Base-by-base conservation (phyloP, 2,113 vertebrate species). In the Periophthalmodon schlosseri region DNA sequence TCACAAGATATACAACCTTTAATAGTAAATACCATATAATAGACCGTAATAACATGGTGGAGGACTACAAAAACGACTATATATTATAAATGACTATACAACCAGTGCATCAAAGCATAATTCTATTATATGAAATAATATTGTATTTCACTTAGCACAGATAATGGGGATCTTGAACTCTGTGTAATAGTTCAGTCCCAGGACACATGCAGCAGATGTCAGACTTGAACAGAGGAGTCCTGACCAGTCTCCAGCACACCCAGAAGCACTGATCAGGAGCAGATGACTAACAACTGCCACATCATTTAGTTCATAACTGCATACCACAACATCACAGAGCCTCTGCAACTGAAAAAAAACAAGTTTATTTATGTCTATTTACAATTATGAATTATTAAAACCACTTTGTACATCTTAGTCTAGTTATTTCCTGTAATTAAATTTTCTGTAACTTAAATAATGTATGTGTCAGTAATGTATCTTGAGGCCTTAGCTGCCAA, bases 271-370 rank as follows among this genome's bases (percentile, higher is more conserved):
- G 80, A 87, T 90, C 36, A 52, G 54, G 76, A 76, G 78, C 88
- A 91, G 89, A 88, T 91, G 84, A 81, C 74, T 70, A 83, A 67
- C 78, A 77, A 68, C 77, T 80, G 63, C 73, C 69, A 34, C 46
- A 60, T 80, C 73, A 78, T 83, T 86, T 73, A 84, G 67, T 73
- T 52, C 54, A 58, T 12, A 79, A 63, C 70, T 79, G 79, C 72
- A 85, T 69, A 75, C 80, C 86, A 82, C 78, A 85, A 67, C 73
- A 69, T 73, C 16, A 52, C 70, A 47, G 75, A 78, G 82, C 76
- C 80, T 78, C 70, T 79, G 12, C 46, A 71, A 54, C 28, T 79
- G 54, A 79, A 74, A 47, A n/a, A 72, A 81, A 81, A 60, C 28
- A 64, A 34, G 6, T 10, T 18, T 0, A 34, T 28, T 9, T 56